Evolutionary conservation across 2,888 invertebrate genomes (phyloP).

Genomic region (Aricia artaxerxes): DNA sequence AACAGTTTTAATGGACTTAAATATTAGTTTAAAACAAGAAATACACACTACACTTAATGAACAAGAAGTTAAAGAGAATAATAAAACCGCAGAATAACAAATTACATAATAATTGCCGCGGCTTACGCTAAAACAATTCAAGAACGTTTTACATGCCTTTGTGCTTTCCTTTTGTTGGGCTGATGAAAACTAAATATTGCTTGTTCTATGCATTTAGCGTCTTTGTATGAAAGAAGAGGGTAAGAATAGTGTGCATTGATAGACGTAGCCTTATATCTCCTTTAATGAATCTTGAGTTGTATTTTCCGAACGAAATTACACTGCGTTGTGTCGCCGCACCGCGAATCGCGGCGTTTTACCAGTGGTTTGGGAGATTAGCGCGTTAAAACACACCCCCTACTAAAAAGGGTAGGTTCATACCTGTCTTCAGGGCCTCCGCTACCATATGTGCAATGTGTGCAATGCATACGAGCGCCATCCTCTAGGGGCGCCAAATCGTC

Average conservation of each 20-base stretch:
- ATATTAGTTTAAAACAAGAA: not conserved
- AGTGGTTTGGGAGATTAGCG: too few relatives aligned
- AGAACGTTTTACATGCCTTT: slow-evolving; percentile 15
- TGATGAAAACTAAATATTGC: slow-evolving; percentile 11
- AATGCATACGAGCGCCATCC: too few relatives aligned
- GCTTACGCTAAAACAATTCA: slow-evolving; percentile 2
- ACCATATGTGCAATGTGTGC: too few relatives aligned
- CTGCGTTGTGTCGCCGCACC: too few relatives aligned
- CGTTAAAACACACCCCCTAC: too few relatives aligned
- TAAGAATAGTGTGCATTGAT: not conserved
- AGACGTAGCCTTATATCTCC: not conserved
- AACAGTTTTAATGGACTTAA: not conserved
- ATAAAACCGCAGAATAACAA: slow-evolving; percentile 11
- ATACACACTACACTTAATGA: not conserved
- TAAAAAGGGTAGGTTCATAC: too few relatives aligned
- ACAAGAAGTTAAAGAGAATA: slow-evolving; percentile 15
- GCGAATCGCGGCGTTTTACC: too few relatives aligned
- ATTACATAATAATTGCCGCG: not conserved
- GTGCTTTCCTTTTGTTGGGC: not conserved
- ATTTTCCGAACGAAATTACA: too few relatives aligned
- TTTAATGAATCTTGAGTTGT: too few relatives aligned
- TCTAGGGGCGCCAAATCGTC: too few relatives aligned
- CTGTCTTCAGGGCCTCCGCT: too few relatives aligned
- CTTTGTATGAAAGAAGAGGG: not conserved
- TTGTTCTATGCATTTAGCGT: not conserved